phyloP scores from a whole-genome alignment of 2,888 invertebrate genomes.

The Erynnis tages region DNA sequence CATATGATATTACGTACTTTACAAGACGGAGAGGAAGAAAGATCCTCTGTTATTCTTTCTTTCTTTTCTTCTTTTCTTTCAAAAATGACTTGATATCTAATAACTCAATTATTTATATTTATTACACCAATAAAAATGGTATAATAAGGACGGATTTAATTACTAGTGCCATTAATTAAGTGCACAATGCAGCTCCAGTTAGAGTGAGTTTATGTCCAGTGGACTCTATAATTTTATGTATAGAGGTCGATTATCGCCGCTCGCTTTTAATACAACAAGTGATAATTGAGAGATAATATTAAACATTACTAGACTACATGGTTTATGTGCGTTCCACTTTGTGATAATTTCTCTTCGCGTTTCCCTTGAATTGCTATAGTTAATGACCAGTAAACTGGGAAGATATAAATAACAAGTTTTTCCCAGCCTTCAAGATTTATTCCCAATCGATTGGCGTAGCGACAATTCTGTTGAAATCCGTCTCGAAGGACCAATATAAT shows the following conservation, averaged over 20 bases:
- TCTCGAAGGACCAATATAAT: background rate
- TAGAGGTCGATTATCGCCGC: background rate
- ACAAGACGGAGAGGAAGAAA: no score
- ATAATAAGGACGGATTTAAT: no score
- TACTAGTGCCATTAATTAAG: no score
- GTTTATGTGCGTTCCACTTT: slow-evolving; percentile 22
- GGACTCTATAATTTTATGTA: no score
- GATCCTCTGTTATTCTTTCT: no score
- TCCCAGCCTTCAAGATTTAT: slow-evolving; percentile 7
- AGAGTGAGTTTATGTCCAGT: no score
- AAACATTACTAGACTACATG: slow-evolving; percentile 9
- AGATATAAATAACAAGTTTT: slow-evolving; percentile 11
- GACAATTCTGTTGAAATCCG: slow-evolving; percentile 5
- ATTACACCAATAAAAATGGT: no score
- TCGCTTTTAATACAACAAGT: slow-evolving; percentile 1
- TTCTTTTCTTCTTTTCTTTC: no score
- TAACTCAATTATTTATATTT: no score
- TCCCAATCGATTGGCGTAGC: background rate
- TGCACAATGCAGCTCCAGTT: no score
- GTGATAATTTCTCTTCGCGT: slow-evolving; percentile 25
- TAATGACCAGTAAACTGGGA: slow-evolving; percentile 14
- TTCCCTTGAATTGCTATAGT: slow-evolving; percentile 10
- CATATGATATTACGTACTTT: no score
- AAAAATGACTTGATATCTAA: no score
- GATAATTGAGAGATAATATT: slow-evolving; percentile 18